Evolutionary conservation across 2,888 invertebrate species (phyloP).

Genomic region (Agrenia bidenticulata): DNA sequence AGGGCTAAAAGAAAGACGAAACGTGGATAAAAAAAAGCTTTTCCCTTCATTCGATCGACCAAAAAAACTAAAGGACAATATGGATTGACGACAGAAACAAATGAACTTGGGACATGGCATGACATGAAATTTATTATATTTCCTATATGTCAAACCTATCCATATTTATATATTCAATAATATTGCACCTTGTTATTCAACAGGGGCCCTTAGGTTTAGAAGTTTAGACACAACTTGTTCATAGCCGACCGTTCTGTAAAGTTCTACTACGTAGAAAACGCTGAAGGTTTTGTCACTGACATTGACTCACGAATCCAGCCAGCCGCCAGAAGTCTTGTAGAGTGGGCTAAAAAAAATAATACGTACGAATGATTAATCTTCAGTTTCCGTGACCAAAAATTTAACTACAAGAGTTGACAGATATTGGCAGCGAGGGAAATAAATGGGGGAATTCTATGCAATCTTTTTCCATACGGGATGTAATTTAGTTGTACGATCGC

Average conservation of each 20-base stretch:
- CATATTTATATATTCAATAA: not conserved
- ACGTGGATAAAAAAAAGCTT: not conserved
- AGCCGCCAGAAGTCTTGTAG: too few relatives aligned
- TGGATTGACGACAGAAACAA: conserved; percentile 4
- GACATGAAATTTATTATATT: conserved; percentile 11
- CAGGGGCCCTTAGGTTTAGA: too few relatives aligned
- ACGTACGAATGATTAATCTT: conserved; percentile 12
- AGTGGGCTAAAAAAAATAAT: not conserved
- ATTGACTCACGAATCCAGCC: not conserved
- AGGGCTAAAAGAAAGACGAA: not conserved
- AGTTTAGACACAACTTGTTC: too few relatives aligned
- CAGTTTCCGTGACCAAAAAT: conserved; percentile 20
- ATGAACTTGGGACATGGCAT: conserved; percentile 10
- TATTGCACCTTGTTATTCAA: too few relatives aligned
- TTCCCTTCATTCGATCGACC: too few relatives aligned
- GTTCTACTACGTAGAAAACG: not conserved
- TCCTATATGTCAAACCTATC: conserved; percentile 9
- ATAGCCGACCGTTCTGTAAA: not conserved
- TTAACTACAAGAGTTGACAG: conserved; percentile 14
- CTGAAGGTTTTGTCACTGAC: not conserved
- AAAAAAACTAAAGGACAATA: not conserved
- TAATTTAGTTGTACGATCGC: not conserved
- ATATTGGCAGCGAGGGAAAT: conserved; percentile 14
- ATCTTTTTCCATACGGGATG: not conserved
- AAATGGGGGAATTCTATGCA: conserved; percentile 2